phyloP scores from a whole-genome alignment of 2,888 invertebrate species.

The Troides oblongomaculatus region DNA sequence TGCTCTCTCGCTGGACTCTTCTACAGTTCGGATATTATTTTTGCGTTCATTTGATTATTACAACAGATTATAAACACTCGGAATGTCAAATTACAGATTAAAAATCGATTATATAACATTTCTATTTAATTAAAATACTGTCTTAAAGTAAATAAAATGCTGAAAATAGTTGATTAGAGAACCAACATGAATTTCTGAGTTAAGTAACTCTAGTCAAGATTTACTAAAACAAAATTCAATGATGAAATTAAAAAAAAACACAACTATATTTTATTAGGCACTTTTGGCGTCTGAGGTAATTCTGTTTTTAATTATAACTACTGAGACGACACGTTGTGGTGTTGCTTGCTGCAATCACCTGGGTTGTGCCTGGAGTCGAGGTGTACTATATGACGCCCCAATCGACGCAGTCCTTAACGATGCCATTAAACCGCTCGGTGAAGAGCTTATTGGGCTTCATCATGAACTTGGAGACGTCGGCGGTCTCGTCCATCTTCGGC shows the following conservation, averaged over 20 bases:
- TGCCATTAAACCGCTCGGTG: constrained; percentile 48
- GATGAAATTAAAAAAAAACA: neutral
- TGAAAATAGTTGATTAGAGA: too few species aligned
- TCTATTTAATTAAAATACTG: neutral
- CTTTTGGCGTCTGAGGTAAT: constrained; percentile 3
- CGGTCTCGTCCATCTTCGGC: constrained; percentile 42
- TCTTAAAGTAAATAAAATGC: neutral
- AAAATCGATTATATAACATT: neutral
- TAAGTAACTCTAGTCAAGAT: neutral
- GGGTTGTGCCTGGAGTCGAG: neutral
- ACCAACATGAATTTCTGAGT: neutral
- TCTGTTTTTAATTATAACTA: neutral
- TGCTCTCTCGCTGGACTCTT: neutral
- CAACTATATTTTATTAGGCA: neutral
- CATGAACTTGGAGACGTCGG: constrained; percentile 40
- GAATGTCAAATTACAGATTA: neutral
- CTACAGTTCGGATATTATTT: neutral
- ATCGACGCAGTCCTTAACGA: constrained; percentile 51
- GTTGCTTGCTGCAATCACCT: neutral
- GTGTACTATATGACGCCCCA: constrained; percentile 47
- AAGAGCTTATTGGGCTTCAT: constrained; percentile 48
- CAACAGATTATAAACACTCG: neutral
- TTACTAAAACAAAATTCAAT: neutral
- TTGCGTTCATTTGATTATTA: neutral
- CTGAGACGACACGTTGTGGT: too few species aligned